Conservation (phyloP, 2,113 vertebrate species). For the Elgaria multicarinata region DNA sequence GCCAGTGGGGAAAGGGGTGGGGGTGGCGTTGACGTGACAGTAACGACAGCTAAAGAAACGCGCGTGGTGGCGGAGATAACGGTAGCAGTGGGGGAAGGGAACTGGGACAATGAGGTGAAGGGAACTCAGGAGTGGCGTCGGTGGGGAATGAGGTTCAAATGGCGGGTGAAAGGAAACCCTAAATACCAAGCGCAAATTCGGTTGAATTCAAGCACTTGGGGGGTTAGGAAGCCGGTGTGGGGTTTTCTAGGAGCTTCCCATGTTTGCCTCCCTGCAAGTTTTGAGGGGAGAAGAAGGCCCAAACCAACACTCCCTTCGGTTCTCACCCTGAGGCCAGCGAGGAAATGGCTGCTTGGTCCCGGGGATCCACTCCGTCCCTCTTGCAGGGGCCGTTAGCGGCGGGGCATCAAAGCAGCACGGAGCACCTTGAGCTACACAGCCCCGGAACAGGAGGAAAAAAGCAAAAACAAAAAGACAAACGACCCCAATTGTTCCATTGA, state of each 20-base stretch:
- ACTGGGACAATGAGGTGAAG: not conserved
- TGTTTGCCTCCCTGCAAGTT: not conserved
- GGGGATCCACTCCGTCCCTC: not conserved
- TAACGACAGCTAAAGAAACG: not conserved
- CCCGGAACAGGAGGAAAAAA: not conserved
- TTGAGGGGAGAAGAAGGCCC: not conserved
- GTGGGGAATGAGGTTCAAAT: not conserved
- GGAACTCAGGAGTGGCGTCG: not conserved
- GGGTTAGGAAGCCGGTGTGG: no score
- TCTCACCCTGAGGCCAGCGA: slow-evolving; percentile 46
- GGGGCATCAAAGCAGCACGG: not conserved
- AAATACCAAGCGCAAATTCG: not conserved
- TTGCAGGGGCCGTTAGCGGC: not conserved
- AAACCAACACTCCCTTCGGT: not conserved
- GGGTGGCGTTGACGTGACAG: no score
- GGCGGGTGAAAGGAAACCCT: not conserved
- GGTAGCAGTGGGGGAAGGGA: not conserved
- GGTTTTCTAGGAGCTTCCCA: no score
- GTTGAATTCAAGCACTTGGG: not conserved
- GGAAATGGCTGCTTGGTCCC: not conserved
- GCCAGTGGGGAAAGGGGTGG: not conserved
- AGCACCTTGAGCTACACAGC: not conserved
- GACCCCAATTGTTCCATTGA: not conserved
- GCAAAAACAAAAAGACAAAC: not conserved
- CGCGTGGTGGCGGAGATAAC: not conserved